Percentiles rank a stretch among this genome's conserved stretches.
Evolutionary conservation across 2,797 vertebrate genomes (phyloP).

Genomic region (Gymnoscopelus microlampas): DNA sequence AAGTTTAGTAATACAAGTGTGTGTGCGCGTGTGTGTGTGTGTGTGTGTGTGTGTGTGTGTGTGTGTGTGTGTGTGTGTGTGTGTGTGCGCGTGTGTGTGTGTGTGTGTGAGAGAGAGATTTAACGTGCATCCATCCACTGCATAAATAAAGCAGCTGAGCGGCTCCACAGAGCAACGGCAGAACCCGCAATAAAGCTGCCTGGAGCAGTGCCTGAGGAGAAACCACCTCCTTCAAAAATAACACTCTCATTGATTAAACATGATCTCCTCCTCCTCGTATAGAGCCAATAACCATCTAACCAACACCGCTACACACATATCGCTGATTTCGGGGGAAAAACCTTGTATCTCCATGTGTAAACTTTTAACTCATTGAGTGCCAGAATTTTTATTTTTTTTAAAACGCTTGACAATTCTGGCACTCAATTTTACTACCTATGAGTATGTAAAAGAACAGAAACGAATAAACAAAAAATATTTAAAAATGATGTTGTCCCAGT

Average conservation of each 20-base stretch:
- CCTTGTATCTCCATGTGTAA: too few relatives aligned
- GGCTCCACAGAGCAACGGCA: constrained; percentile 33
- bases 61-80: constrained; percentile 16
- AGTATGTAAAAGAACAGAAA: too few relatives aligned
- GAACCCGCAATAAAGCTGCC: constrained; percentile 69
- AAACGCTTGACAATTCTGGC: too few relatives aligned
- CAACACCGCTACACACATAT: too few relatives aligned
- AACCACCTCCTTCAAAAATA: constrained; percentile 59
- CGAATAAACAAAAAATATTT: too few relatives aligned
- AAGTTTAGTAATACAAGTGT: too few relatives aligned
- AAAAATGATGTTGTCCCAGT: too few relatives aligned
- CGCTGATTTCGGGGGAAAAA: too few relatives aligned
- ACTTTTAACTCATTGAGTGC: too few relatives aligned
- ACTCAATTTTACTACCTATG: too few relatives aligned
- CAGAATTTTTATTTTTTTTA: too few relatives aligned
- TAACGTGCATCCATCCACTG: constrained; percentile 42
- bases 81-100: constrained; percentile 53
- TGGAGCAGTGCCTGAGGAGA: constrained; percentile 45
- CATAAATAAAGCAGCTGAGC: constrained; percentile 69
- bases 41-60: constrained; percentile 38
- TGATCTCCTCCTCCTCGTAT: constrained; percentile 38
- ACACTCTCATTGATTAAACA: constrained; percentile 70
- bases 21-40: constrained; percentile 40
- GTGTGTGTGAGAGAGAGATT: constrained; percentile 47
- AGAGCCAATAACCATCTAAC: neutral